These are phyloP conservation scores for Loriculus beryllinus DNA, from an alignment of 2,797 vertebrate species.

Conservation along the genomic window DNA sequence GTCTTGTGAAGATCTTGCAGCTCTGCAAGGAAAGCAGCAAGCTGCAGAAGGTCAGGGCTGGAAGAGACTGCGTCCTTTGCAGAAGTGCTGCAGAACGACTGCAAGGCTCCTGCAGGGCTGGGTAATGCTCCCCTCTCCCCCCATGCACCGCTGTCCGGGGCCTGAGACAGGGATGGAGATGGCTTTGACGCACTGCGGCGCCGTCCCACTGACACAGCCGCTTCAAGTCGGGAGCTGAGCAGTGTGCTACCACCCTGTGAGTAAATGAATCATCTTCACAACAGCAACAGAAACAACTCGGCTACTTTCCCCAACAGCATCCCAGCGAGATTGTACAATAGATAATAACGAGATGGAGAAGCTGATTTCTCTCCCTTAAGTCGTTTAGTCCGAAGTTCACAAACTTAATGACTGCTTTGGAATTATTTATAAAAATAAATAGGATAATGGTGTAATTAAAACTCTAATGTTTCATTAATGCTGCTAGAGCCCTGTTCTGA, in stretches of 20 bases:
- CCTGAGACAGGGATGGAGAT: neutral
- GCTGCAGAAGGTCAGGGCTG: neutral
- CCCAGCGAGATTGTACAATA: conserved; percentile 47
- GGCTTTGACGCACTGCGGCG: neutral
- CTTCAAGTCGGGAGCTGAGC: neutral
- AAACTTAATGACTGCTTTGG: conserved; percentile 69
- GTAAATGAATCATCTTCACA: conserved; percentile 47
- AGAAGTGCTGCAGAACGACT: neutral
- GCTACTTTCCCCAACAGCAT: conserved; percentile 6
- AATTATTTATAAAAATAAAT: conserved; percentile 76
- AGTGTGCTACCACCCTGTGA: neutral
- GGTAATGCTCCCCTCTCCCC: neutral
- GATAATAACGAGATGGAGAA: conserved; percentile 54
- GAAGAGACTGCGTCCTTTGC: neutral
- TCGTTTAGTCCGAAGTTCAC: conserved; percentile 61
- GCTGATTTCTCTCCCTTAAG: conserved; percentile 57
- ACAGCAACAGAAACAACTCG: neutral
- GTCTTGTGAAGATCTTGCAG: neutral
- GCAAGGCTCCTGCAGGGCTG: neutral
- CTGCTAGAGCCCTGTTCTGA: conserved; percentile 10
- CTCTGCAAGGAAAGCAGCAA: neutral
- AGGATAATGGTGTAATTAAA: conserved; percentile 72
- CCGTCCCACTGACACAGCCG: neutral
- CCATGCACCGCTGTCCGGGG: neutral
- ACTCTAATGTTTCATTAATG: conserved; percentile 67